Evolutionary conservation across 2,888 invertebrate genomes (phyloP).

Genomic region (Drosophila pseudotakahashii): DNA sequence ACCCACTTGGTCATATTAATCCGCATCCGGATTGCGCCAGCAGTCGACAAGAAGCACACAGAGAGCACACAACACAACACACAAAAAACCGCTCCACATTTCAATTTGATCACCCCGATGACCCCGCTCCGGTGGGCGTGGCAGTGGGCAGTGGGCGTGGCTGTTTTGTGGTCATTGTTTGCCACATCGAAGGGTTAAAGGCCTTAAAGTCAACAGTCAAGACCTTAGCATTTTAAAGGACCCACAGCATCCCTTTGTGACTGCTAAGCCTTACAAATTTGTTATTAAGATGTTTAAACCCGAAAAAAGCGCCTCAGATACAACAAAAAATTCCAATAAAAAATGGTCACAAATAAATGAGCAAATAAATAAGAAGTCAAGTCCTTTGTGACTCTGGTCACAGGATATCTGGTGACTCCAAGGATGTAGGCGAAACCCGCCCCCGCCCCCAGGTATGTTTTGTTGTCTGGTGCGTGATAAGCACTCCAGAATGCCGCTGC

Average conservation of each 20-base stretch:
- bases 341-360: conserved; percentile 65
- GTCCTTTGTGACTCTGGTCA: conserved; percentile 29
- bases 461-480: conserved; percentile 43
- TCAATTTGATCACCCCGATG: conserved; percentile 70
- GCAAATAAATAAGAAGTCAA: conserved; percentile 63
- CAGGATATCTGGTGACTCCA: conserved; percentile 3
- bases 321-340: conserved; percentile 34
- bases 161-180: conserved; percentile 52
- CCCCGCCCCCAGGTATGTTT: conserved; percentile 17
- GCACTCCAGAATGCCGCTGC: conserved; percentile 30
- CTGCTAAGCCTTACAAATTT: conserved; percentile 64
- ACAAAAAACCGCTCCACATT: conserved; percentile 48
- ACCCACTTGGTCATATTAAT: conserved; percentile 35
- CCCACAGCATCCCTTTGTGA: conserved; percentile 36
- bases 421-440: neutral
- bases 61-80: conserved; percentile 13
- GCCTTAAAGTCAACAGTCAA: conserved; percentile 63
- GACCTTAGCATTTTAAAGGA: too few relatives aligned
- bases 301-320: conserved; percentile 26
- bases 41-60: conserved; percentile 22
- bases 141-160: conserved; percentile 2
- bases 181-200: conserved; percentile 46
- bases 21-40: conserved; percentile 33
- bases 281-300: conserved; percentile 64
- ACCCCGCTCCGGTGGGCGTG: conserved; percentile 47